phyloP scores from a whole-genome alignment of 1,140 invertebrate genomes.

The Pollicipes pollicipes region DNA sequence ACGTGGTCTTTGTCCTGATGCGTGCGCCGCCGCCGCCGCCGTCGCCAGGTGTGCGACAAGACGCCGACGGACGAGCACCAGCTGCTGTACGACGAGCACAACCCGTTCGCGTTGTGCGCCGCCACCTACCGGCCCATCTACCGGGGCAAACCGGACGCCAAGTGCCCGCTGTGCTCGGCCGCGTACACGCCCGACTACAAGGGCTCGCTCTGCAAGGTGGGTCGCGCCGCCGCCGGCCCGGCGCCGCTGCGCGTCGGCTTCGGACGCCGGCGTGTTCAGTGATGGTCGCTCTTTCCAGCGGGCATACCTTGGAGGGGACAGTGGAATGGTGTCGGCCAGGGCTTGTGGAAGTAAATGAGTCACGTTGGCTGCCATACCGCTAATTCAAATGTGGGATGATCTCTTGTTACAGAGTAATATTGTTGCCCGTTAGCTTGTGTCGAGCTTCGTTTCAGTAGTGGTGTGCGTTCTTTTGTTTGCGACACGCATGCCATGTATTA shows the following conservation, averaged over 20 bases:
- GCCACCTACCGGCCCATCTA: conserved; percentile 85
- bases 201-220: conserved; percentile 66
- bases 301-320: background rate
- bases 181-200: conserved; percentile 74
- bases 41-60: conserved; percentile 66
- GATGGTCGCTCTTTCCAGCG: conserved; percentile 12
- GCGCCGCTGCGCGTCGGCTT: too few species aligned
- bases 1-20: too few species aligned
- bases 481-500: too few species aligned
- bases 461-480: too few species aligned
- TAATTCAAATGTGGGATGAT: too few species aligned
- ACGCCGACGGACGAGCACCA: conserved; percentile 74
- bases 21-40: background rate
- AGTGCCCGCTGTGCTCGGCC: conserved; percentile 83
- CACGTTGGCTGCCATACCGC: too few species aligned
- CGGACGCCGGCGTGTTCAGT: conserved; percentile 29
- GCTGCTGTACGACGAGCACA: conserved; percentile 89
- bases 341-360: background rate
- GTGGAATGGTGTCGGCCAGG: background rate
- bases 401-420: too few species aligned
- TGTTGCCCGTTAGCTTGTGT: too few species aligned
- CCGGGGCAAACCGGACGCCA: conserved; percentile 81
- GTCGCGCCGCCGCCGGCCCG: too few species aligned
- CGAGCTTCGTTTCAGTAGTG: too few species aligned
- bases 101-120: conserved; percentile 91